Percentiles rank a stretch among this genome's conserved stretches.
Evolutionary conservation across 2,113 vertebrate genomes (phyloP).

Genomic region (Chloroceryle aenea): DNA sequence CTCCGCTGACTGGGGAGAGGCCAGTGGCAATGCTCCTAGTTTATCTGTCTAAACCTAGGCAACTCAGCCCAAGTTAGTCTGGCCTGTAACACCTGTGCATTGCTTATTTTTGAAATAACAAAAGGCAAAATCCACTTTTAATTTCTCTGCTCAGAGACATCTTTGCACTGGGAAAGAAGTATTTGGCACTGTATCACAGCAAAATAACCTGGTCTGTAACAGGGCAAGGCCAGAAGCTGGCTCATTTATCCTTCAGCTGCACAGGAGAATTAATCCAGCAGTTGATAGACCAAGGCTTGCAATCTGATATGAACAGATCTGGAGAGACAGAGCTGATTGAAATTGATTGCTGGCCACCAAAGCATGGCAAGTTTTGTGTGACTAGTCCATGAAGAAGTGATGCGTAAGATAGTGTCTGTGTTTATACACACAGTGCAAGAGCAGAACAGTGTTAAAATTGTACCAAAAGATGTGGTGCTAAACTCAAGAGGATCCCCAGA

Average conservation of each 20-base stretch:
- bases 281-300: background rate
- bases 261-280: background rate
- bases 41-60: background rate
- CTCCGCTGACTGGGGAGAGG: background rate
- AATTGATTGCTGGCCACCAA: slow-evolving; percentile 21
- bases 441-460: background rate
- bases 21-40: background rate
- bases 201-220: slow-evolving; percentile 3
- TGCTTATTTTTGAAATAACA: background rate
- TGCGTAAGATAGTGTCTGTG: background rate
- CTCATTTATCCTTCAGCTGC: slow-evolving; percentile 34
- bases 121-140: slow-evolving; percentile 12
- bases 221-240: background rate
- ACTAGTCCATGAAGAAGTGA: background rate
- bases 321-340: background rate
- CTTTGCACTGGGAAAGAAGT: slow-evolving; percentile 6
- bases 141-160: background rate
- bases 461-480: background rate
- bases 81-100: background rate
- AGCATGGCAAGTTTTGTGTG: background rate
- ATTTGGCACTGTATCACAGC: background rate
- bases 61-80: background rate
- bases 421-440: background rate
- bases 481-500: background rate
- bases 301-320: background rate